phyloP scores from a whole-genome alignment of 2,888 invertebrate species.

The Cordilura impudica region DNA sequence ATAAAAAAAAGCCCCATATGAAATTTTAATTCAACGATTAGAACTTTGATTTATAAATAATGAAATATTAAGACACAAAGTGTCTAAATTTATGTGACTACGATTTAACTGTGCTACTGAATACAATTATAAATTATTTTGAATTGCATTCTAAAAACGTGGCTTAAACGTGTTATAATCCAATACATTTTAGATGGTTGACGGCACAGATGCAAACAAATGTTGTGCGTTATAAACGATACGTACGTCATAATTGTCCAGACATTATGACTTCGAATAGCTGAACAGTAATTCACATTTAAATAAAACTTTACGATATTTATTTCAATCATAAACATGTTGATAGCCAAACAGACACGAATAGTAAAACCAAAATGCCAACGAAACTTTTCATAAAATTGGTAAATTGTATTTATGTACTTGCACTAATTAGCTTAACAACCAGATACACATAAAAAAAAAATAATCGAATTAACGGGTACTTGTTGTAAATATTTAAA shows the following conservation, averaged over 20 bases:
- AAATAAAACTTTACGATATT: conserved; percentile 28
- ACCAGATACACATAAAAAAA: neutral
- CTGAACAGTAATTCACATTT: conserved; percentile 24
- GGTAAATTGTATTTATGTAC: neutral
- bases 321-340: conserved; percentile 16
- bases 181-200: too few species aligned
- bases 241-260: conserved; percentile 17
- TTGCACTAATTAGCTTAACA: neutral
- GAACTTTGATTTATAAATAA: too few species aligned
- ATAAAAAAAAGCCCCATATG: too few species aligned
- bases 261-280: conserved; percentile 26
- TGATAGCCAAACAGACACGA: neutral
- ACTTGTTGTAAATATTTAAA: too few species aligned
- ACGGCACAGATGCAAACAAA: too few species aligned
- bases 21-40: too few species aligned
- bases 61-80: too few species aligned
- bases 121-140: too few species aligned
- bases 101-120: too few species aligned
- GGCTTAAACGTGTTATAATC: too few species aligned
- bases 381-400: neutral
- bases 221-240: neutral
- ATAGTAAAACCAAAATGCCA: neutral
- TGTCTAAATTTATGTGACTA: too few species aligned
- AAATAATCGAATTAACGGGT: neutral
- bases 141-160: too few species aligned